Evolutionary conservation across 2,888 invertebrate species (phyloP).

Genomic region (Parochlus steinenii): DNA sequence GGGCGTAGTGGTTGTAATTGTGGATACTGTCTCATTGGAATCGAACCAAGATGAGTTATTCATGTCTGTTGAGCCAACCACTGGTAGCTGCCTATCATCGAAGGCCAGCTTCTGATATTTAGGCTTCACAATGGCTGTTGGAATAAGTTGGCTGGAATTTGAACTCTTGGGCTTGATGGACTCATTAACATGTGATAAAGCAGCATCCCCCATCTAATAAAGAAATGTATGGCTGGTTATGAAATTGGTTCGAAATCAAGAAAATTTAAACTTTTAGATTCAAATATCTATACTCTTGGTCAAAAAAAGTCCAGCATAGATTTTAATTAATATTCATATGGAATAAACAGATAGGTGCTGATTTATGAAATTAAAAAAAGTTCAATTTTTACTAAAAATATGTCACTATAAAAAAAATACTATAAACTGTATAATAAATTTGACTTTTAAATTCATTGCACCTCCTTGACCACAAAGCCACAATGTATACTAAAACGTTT

Average conservation of each 20-base stretch:
- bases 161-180: constrained; percentile 15
- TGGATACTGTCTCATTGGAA: neutral
- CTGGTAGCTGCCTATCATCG: constrained; percentile 26
- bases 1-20: constrained; percentile 7
- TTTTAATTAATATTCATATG: too few species aligned
- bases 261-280: too few species aligned
- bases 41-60: constrained; percentile 12
- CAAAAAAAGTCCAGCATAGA: too few species aligned
- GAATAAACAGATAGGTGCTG: too few species aligned
- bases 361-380: neutral
- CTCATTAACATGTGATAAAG: constrained; percentile 19
- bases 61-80: constrained; percentile 18
- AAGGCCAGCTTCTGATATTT: constrained; percentile 25
- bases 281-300: too few species aligned
- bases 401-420: constrained; percentile 2
- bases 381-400: neutral
- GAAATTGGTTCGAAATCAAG: too few species aligned
- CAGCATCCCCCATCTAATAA: constrained; percentile 20
- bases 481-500: neutral
- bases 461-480: too few species aligned
- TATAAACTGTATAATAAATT: too few species aligned
- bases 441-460: too few species aligned
- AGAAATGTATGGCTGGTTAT: too few species aligned
- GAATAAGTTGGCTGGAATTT: constrained; percentile 13
- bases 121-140: constrained; percentile 20